phyloP scores from a whole-genome alignment of 2,888 invertebrate species.

The Onchidella celtica region DNA sequence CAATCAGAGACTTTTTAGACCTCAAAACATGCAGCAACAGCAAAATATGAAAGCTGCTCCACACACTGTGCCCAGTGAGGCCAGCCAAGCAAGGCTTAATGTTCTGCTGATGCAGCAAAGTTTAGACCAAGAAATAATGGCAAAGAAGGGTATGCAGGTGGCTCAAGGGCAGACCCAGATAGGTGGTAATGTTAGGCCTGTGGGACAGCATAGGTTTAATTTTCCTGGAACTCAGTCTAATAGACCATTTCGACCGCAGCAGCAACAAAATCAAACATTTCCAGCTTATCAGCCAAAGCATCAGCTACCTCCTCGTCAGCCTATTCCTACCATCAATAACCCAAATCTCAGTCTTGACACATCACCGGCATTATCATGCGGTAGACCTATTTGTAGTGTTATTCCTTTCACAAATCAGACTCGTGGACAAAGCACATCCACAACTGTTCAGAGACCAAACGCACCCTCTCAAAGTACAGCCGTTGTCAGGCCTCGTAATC shows the following conservation, averaged over 20 bases:
- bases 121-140: conserved; percentile 41
- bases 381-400: conserved; percentile 43
- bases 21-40: conserved; percentile 1
- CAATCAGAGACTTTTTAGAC: neutral
- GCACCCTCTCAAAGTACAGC: neutral
- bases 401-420: conserved; percentile 37
- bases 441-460: conserved; percentile 8
- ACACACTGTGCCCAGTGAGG: conserved; percentile 33
- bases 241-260: neutral
- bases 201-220: too few relatives aligned
- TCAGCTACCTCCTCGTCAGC: conserved; percentile 42
- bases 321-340: conserved; percentile 21
- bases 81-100: conserved; percentile 33
- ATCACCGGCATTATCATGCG: neutral
- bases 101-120: conserved; percentile 47
- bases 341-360: conserved; percentile 30
- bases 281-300: conserved; percentile 35
- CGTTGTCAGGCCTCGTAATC: conserved; percentile 15
- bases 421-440: neutral
- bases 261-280: conserved; percentile 29
- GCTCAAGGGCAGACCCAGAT: neutral
- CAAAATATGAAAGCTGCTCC: neutral
- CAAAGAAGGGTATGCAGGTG: conserved; percentile 24
- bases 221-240: too few relatives aligned
- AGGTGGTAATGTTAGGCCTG: too few relatives aligned